Evolutionary conservation across 2,888 invertebrate species (phyloP), one percentile per base, ranked within the genome.

Genomic region (Clanis bilineata): DNA sequence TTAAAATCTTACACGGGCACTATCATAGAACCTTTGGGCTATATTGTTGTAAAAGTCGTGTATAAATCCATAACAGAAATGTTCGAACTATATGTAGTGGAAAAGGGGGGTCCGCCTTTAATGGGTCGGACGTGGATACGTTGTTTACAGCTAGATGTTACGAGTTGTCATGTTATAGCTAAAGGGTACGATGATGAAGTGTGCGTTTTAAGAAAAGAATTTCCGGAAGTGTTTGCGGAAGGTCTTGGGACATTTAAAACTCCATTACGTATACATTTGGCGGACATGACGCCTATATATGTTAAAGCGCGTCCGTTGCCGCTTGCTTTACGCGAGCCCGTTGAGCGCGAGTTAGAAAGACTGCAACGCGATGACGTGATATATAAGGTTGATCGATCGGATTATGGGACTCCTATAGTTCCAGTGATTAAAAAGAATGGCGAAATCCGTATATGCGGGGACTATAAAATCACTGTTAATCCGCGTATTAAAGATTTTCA

Each of bases 391-490:
- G 70, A 71, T 0, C 18, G 63, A 25, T 71, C 67, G 0, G 72
- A 72, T 10, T 71, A 64, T 38, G 70, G 69, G 1, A 70, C 69
- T 0, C 72, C 69, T 5, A 74, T 73, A 6, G 72, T 73, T 0
- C 72, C 71, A 0, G 65, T 72, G 0, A 47, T 72, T 21, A 72
- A 75, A 54, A 7, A 1, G 21, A 64, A 63, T 39, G 67, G 69
- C 0, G 61, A 59, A 3, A 63, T 70, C 10, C 41, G 67, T 0
- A 66, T 74, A 0, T 73, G 72, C 23, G 70, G 72, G 0, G 68
- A 70, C 41, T 70, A 70, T 18, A 69, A 71, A 41, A 39, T 67
- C 0, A 76, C 71, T 0, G 66, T 74, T 22, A 75, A 76, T 56
- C 58, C 58, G 1, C 0, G 65, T 64, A 32, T 58, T 74, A 38